Base-by-base conservation (phyloP, 2,888 invertebrate species). In the Philonicus albiceps region DNA sequence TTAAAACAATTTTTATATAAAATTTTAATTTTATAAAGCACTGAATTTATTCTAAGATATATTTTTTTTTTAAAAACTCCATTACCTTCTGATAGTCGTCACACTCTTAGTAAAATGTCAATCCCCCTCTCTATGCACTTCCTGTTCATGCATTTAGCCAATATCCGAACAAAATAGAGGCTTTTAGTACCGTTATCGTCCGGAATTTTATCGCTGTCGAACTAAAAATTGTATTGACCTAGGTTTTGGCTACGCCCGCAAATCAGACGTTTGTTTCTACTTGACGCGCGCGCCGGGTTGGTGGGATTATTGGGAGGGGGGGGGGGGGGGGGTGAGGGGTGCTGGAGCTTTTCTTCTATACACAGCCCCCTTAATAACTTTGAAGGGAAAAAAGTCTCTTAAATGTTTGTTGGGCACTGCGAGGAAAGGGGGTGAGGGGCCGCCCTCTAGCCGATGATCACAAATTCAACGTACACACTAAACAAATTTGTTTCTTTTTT, bases 201-300 rank as follows among this genome's bases (percentile, higher is more conserved):
- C 19, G 43, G 43, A 72, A 73, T 72, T 84, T 64, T 73, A 74
- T 40, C 55, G 40, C 19, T 40, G 73, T 83, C 37, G n/a, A 72
- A 84, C 84, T 84, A 72, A 84, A 73, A 84, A 84, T 55, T 13
- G 84, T 84, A 84, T 84, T 84, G 84, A 84, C 84, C 84, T 84
- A 84, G 84, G 84, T 84, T 74, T 74, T 72, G 72, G 72, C 73
- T 84, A 83, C 64, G 30, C 30, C 84, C 40, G n/a, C 72, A 84
- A 72, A 72, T 49, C 49, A 49, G n/a, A 49, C 49, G 49, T 7
- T 81, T 4, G 3, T 6, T 78, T 34, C 22, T 72, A 22, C n/a
- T 83, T 64, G 37, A 83, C 22, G 53, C 37, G 22, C 83, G 64
- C 64, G 72, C n/a, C n/a, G n/a, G n/a, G n/a, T n/a, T n/a, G n/a